A percentile compares a stretch with the other conserved stretches of the same genome.
phyloP scores from a whole-genome alignment of 2,888 invertebrate genomes.

The Morpho achilles region DNA sequence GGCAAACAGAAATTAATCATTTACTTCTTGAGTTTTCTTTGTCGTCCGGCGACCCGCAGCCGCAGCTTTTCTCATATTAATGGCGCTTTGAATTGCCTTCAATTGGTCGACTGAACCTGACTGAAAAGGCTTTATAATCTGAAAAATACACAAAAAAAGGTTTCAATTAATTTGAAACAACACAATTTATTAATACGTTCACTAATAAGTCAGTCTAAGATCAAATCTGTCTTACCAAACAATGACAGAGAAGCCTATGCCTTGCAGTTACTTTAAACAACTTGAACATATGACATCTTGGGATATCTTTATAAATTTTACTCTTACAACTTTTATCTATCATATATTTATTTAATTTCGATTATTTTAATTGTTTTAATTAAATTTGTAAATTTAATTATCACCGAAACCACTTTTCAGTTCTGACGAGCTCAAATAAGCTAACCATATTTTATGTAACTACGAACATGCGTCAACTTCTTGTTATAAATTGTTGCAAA shows the following conservation, averaged over 20 bases:
- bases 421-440: no score
- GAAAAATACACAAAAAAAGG: slow-evolving; percentile 22
- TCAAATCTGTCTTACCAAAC: no score
- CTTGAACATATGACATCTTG: no score
- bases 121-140: slow-evolving; percentile 34
- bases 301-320: no score
- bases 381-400: no score
- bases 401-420: neutral
- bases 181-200: neutral
- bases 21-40: slow-evolving; percentile 15
- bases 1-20: neutral
- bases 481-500: no score
- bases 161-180: neutral
- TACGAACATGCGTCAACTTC: neutral
- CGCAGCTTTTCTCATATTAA: slow-evolving; percentile 41
- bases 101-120: slow-evolving; percentile 43
- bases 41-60: slow-evolving; percentile 24
- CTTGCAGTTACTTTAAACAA: no score
- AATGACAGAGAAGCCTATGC: no score
- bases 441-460: neutral
- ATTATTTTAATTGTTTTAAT: no score
- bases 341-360: no score
- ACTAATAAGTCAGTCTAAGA: no score
- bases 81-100: slow-evolving; percentile 47
- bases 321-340: no score